A percentile compares a stretch with the other conserved stretches of the same genome.
These are phyloP conservation scores for Holacanthus passer DNA, from an alignment of 2,113 vertebrate genomes.

Conservation along the genomic window DNA sequence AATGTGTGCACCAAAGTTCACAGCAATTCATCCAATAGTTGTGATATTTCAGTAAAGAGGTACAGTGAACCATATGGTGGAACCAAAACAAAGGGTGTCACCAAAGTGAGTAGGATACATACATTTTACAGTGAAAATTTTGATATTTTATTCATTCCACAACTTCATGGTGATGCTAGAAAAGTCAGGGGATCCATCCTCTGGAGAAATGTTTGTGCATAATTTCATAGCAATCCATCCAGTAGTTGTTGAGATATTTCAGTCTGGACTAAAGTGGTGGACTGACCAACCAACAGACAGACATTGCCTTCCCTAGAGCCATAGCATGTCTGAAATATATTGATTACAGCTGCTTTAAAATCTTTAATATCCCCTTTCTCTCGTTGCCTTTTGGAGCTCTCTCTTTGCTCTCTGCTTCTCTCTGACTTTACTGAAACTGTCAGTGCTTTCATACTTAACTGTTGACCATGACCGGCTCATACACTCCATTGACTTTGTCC, in stretches of 20 bases:
- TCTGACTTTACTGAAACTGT: slow-evolving; percentile 64
- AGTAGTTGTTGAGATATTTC: neutral
- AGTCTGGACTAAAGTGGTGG: neutral
- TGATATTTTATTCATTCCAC: no score
- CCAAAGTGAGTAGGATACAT: neutral
- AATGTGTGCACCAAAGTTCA: no score
- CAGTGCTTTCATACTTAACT: slow-evolving; percentile 55
- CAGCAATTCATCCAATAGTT: no score
- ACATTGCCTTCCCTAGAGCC: neutral
- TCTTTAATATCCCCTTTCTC: neutral
- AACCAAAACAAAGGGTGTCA: no score
- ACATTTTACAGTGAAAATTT: no score
- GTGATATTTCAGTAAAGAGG: neutral
- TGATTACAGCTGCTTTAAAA: neutral
- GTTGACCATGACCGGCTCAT: slow-evolving; percentile 59
- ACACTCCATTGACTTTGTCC: slow-evolving; percentile 70
- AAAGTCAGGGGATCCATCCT: no score
- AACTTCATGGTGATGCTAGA: no score
- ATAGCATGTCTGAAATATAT: neutral
- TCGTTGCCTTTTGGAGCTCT: neutral
- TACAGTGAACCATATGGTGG: neutral
- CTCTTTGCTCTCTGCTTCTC: neutral
- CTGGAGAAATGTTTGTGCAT: neutral
- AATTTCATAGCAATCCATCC: neutral
- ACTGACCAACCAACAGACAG: neutral